These are phyloP conservation scores for Drosophila parvula DNA, from an alignment of 1,140 invertebrate species.

Conservation along the genomic window DNA sequence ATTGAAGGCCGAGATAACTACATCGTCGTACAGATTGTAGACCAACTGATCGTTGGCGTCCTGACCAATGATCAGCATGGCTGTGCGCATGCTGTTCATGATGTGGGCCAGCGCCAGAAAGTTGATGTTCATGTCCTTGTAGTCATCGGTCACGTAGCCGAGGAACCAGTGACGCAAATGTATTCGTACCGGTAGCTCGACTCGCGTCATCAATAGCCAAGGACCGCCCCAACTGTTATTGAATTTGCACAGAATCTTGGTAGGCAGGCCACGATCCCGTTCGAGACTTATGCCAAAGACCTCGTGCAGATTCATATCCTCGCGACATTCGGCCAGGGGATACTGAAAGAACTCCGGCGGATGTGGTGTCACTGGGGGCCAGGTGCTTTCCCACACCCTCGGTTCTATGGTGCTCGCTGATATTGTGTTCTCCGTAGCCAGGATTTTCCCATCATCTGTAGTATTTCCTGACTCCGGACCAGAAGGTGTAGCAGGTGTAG, in stretches of 20 bases:
- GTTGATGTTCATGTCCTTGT: constrained; percentile 65
- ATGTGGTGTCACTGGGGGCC: constrained; percentile 32
- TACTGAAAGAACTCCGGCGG: constrained; percentile 43
- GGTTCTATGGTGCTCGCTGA: not conserved
- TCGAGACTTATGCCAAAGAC: constrained; percentile 49
- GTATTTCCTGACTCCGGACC: not conserved
- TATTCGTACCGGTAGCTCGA: constrained; percentile 51
- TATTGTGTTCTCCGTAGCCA: not conserved
- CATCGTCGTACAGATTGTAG: constrained; percentile 66
- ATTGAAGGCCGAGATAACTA: constrained; percentile 64
- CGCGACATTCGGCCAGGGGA: constrained; percentile 47
- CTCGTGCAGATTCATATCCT: constrained; percentile 64
- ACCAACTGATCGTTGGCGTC: constrained; percentile 48
- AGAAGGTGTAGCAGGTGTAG: no score
- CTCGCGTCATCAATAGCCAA: constrained; percentile 67
- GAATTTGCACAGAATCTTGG: constrained; percentile 52
- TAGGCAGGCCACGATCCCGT: constrained; percentile 48
- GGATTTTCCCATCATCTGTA: not conserved
- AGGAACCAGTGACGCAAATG: constrained; percentile 66
- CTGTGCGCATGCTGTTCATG: constrained; percentile 62
- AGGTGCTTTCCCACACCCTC: not conserved
- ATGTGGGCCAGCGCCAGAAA: constrained; percentile 53
- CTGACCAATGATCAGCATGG: constrained; percentile 65
- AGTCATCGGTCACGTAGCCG: constrained; percentile 61
- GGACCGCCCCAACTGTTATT: constrained; percentile 57